Evolutionary conservation across 2,888 invertebrate genomes (phyloP), one percentile per base, ranked within the genome.

Genomic region (Opisthograptis luteolata): DNA sequence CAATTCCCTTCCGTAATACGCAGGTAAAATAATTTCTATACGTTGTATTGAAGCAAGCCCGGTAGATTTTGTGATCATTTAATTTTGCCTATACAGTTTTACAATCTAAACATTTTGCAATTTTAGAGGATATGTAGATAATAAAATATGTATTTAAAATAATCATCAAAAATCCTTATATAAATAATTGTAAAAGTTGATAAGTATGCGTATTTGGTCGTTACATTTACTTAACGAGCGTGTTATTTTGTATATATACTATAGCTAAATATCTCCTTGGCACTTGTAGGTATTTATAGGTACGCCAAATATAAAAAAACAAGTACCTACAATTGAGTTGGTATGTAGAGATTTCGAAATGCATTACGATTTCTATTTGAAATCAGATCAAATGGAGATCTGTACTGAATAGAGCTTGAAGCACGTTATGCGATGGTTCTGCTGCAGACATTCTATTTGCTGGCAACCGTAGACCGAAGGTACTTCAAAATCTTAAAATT

Each of bases 361-460:
- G n/a, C 12, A 28, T 27, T 32, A 10, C 15, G 17, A 17, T 41
- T 28, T 40, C 2, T 12, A 37, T 34, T 40, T n/a, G 20, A 42
- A 35, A 41, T 30, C 14, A 17, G 36, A 17, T 37, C n/a, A n/a
- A n/a, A n/a, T n/a, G n/a, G n/a, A n/a, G n/a, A n/a, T 28, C 22
- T 10, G 20, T 28, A 27, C 9, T 19, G 45, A 15, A 32, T 46
- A 39, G 42, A 22, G 5, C 34, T 14, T 32, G 6, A 13, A 35
- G 30, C 20, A 17, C n/a, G 20, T 36, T 31, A 30, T 47, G 22
- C 19, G 41, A 40, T 32, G 32, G 28, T 47, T 66, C 73, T 76
- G 76, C 57, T 28, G 41, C 56, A 61, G 74, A 73, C 73, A 71
- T 72, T 56, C 66, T 60, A 79, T 76, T 78, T 73, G 47, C 60